Conservation (phyloP, 2,797 vertebrate species). For the Lophotriccus pileatus region DNA sequence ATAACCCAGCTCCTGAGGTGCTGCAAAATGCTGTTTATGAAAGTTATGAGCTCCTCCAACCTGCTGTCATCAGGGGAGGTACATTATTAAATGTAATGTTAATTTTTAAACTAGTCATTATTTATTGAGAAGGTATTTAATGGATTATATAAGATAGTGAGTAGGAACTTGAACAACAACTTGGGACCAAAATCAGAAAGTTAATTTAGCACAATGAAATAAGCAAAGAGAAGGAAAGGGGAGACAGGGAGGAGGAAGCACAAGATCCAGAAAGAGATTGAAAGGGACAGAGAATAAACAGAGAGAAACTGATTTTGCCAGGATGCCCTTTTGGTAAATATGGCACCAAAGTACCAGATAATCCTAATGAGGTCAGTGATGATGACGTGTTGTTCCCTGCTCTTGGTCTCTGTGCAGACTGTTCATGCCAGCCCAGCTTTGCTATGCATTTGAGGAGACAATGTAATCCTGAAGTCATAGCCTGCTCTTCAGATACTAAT, state of each 20-base stretch:
- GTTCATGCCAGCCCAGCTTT: not conserved
- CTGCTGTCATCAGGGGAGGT: not conserved
- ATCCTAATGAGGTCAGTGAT: not conserved
- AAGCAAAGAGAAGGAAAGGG: not conserved
- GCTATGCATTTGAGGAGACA: not conserved
- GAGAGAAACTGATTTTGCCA: not conserved
- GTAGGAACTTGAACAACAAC: not conserved
- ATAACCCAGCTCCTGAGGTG: not conserved
- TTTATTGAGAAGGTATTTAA: not conserved
- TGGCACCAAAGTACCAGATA: not conserved
- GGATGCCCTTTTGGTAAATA: not conserved
- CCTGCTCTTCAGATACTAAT: not conserved
- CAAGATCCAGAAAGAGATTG: slow-evolving; percentile 37
- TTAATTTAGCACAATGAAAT: not conserved
- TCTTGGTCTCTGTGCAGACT: not conserved
- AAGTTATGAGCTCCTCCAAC: not conserved
- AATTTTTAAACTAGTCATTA: slow-evolving; percentile 11
- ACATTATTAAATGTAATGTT: not conserved
- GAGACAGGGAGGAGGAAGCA: slow-evolving; percentile 47
- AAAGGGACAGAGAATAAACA: not conserved
- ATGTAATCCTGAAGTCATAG: not conserved
- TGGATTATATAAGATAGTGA: not conserved
- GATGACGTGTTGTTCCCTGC: not conserved
- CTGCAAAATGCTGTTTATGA: not conserved
- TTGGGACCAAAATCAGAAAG: not conserved